These are phyloP conservation scores for Protophormia terraenovae DNA, from an alignment of 2,888 invertebrate species.

Conservation along the genomic window DNA sequence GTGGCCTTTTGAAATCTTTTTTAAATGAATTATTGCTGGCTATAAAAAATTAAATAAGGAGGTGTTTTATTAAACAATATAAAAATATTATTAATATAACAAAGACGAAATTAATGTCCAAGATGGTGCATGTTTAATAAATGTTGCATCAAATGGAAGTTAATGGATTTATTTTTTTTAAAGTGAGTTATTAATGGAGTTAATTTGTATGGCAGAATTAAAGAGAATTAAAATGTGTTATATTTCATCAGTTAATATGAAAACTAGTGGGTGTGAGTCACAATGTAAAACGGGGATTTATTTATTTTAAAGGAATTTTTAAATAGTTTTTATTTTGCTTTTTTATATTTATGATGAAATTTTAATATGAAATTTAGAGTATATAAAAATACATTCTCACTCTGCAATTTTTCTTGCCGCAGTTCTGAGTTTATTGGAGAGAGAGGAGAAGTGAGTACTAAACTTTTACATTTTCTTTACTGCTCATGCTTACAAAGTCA, in stretches of 20 bases:
- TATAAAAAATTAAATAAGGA: constrained; percentile 49
- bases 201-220: not conserved
- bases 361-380: no score
- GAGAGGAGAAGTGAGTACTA: no score
- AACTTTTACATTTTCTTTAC: no score
- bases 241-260: not conserved
- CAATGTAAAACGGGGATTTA: not conserved
- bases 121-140: constrained; percentile 33
- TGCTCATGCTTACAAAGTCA: no score
- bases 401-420: no score
- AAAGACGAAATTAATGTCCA: constrained; percentile 43
- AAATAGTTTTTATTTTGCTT: no score
- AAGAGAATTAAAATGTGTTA: constrained; percentile 4
- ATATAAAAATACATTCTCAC: no score
- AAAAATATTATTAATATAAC: not conserved
- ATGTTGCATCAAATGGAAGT: constrained; percentile 26
- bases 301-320: no score
- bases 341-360: no score
- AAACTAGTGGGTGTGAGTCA: not conserved
- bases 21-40: constrained; percentile 49
- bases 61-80: constrained; percentile 33
- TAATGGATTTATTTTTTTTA: constrained; percentile 36
- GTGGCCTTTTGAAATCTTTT: constrained; percentile 1
- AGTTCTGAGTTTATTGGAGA: no score
- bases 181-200: not conserved